A percentile compares a stretch with the other conserved stretches of the same genome.
These are phyloP conservation scores for Tapirus indicus DNA, from an alignment of 2,797 vertebrate species.

Conservation along the genomic window DNA sequence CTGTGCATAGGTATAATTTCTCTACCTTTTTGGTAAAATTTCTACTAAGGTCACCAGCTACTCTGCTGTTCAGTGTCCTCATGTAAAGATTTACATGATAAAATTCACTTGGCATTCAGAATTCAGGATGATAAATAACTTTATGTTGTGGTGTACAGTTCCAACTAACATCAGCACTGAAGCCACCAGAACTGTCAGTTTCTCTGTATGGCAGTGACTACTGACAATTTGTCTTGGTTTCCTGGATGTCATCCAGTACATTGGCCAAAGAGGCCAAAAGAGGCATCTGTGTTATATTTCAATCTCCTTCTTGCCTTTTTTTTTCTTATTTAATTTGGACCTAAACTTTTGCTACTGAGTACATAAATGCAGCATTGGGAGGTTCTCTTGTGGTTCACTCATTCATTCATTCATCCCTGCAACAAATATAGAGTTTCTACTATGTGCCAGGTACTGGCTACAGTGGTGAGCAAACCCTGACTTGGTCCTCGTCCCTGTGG, in stretches of 20 bases:
- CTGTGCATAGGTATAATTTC: neutral
- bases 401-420: constrained; percentile 12
- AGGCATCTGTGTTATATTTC: neutral
- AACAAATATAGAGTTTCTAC: constrained; percentile 7
- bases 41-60: constrained; percentile 66
- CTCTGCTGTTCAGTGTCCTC: constrained; percentile 59
- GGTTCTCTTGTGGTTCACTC: neutral
- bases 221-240: constrained; percentile 74
- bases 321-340: neutral
- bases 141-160: constrained; percentile 58
- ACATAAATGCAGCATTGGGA: neutral
- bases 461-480: neutral
- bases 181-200: constrained; percentile 72
- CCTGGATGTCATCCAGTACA: constrained; percentile 58
- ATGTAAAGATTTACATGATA: constrained; percentile 67
- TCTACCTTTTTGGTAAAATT: constrained; percentile 48
- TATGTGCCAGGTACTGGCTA: neutral
- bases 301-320: neutral
- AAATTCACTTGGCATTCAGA: constrained; percentile 73
- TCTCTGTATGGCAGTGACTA: constrained; percentile 44
- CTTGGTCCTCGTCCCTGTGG: neutral
- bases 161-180: constrained; percentile 72
- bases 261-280: constrained; percentile 48
- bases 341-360: constrained; percentile 27
- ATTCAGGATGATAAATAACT: constrained; percentile 71